These are phyloP conservation scores for Phyto melanocephala DNA, from an alignment of 2,888 invertebrate genomes.

Conservation along the genomic window DNA sequence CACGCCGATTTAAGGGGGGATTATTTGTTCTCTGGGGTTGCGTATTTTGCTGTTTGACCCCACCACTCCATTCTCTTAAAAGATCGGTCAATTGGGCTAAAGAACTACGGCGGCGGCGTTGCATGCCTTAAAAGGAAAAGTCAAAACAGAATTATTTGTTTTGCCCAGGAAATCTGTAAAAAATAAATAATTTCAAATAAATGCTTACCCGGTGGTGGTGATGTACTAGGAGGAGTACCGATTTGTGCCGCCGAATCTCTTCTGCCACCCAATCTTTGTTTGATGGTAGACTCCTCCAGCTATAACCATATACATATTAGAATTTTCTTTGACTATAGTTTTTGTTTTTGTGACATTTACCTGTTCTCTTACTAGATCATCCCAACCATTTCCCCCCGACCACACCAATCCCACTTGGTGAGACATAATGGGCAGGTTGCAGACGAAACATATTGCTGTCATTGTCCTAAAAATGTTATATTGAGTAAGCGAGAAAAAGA, in stretches of 20 bases:
- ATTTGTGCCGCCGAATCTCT: slow-evolving; percentile 96
- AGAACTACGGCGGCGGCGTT: slow-evolving; percentile 89
- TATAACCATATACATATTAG: slow-evolving; percentile 48
- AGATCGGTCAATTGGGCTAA: slow-evolving; percentile 94
- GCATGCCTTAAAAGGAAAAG: slow-evolving; percentile 79
- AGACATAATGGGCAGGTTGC: slow-evolving; percentile 95
- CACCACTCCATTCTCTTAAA: slow-evolving; percentile 90
- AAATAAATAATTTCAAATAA: background rate
- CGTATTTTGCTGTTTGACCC: slow-evolving; percentile 79
- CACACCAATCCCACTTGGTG: slow-evolving; percentile 96
- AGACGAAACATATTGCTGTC: slow-evolving; percentile 97
- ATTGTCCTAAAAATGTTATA: slow-evolving; percentile 85
- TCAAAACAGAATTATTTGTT: background rate
- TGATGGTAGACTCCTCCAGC: slow-evolving; percentile 89
- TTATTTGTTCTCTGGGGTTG: slow-evolving; percentile 71
- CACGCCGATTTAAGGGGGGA: slow-evolving; percentile 88
- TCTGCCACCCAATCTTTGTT: slow-evolving; percentile 90
- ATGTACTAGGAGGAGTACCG: slow-evolving; percentile 90
- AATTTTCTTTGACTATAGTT: too few species aligned
- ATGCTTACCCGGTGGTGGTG: slow-evolving; percentile 80
- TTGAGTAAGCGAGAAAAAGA: background rate
- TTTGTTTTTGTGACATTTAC: slow-evolving; percentile 76
- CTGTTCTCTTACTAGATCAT: slow-evolving; percentile 93
- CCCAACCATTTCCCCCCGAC: slow-evolving; percentile 97
- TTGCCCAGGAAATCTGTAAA: too few species aligned